phyloP scores from a whole-genome alignment of 2,888 invertebrate genomes.

The Tipula confusa region DNA sequence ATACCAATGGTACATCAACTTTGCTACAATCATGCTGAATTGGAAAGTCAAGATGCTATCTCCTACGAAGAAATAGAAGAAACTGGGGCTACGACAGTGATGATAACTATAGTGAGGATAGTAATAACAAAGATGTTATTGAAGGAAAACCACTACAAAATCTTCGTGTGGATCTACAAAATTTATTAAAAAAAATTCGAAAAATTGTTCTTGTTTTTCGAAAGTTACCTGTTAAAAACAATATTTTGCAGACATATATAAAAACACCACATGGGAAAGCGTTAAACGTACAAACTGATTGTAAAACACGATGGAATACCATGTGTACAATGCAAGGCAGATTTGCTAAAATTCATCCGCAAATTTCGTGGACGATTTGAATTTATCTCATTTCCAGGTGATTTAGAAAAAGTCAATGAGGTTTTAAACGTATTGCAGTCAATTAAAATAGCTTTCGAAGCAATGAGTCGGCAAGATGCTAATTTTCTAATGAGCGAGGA shows the following conservation, averaged over 20 bases:
- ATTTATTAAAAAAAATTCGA: too few species aligned
- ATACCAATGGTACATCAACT: neutral
- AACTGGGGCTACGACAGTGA: too few species aligned
- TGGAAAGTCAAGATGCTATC: neutral
- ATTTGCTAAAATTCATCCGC: neutral
- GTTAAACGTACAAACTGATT: conserved; percentile 33
- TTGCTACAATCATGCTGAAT: neutral
- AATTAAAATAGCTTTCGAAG: neutral
- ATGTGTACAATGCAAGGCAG: neutral
- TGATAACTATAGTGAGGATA: too few species aligned
- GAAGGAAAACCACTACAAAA: too few species aligned
- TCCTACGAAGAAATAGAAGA: neutral
- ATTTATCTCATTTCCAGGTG: neutral
- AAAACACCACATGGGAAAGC: conserved; percentile 34
- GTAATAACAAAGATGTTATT: too few species aligned
- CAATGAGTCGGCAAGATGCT: neutral
- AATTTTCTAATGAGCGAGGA: neutral
- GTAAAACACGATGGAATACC: conserved; percentile 35
- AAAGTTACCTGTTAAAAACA: conserved; percentile 34
- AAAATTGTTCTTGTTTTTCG: neutral
- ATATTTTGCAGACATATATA: conserved; percentile 34
- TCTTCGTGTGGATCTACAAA: neutral
- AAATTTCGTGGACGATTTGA: neutral
- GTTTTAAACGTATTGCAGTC: too few species aligned
- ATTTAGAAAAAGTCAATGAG: neutral